Conservation (phyloP, 2,113 vertebrate species). For the Piprites chloris region DNA sequence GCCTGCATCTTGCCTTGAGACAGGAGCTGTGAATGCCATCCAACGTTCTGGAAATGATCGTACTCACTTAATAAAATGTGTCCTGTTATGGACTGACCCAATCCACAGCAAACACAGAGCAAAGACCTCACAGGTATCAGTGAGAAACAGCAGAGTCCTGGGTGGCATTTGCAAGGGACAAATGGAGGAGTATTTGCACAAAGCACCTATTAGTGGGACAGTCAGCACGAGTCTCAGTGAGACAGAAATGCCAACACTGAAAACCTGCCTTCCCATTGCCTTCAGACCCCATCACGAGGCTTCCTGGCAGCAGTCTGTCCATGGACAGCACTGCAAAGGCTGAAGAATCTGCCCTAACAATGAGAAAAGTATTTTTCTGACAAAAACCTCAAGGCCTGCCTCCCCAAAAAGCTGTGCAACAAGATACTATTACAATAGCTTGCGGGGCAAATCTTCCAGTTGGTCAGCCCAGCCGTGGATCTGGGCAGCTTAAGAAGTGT, state of each 20-base stretch:
- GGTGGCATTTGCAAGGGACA: background rate
- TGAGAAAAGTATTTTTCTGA: background rate
- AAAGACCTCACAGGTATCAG: background rate
- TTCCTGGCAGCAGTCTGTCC: background rate
- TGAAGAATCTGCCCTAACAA: background rate
- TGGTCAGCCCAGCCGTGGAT: constrained; percentile 23
- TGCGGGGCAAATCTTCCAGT: constrained; percentile 15
- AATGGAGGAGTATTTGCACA: background rate
- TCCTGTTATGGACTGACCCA: background rate
- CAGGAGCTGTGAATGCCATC: background rate
- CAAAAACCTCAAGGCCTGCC: background rate
- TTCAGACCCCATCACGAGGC: background rate
- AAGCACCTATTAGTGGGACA: background rate
- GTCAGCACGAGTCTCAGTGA: background rate
- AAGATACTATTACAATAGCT: constrained; percentile 37
- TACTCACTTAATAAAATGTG: background rate
- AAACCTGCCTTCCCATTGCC: background rate
- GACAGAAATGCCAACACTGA: background rate
- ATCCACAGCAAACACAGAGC: background rate
- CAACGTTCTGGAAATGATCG: fast-evolving
- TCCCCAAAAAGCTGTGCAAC: background rate
- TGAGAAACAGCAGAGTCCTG: background rate
- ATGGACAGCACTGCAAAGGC: background rate
- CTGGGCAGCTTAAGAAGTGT: constrained; percentile 44
- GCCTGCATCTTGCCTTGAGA: background rate